phyloP scores from a whole-genome alignment of 1,140 invertebrate species.

The Alviniconcha marisindica region DNA sequence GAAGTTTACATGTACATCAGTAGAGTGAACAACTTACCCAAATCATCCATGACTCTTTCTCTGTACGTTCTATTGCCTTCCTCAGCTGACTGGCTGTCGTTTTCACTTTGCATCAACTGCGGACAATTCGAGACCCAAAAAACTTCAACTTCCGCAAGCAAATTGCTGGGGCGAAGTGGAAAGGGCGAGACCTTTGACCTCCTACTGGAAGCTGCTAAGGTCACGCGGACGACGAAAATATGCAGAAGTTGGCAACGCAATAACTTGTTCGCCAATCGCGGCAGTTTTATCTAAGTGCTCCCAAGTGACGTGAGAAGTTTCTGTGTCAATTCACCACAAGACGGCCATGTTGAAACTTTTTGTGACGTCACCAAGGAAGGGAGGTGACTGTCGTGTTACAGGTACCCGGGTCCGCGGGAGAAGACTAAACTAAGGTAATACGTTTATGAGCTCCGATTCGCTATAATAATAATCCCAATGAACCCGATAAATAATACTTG shows the following conservation, averaged over 20 bases:
- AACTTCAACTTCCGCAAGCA: conserved; percentile 26
- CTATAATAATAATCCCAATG: too few species aligned
- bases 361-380: neutral
- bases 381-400: conserved; percentile 11
- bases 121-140: neutral
- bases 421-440: too few species aligned
- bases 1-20: too few species aligned
- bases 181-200: conserved; percentile 26
- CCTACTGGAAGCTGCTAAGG: neutral
- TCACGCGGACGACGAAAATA: conserved; percentile 15
- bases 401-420: too few species aligned
- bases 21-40: conserved; percentile 44
- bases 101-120: conserved; percentile 34
- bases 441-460: too few species aligned
- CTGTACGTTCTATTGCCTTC: conserved; percentile 29
- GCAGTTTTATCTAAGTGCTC: conserved; percentile 17
- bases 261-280: conserved; percentile 8
- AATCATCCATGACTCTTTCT: conserved; percentile 32
- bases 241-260: conserved; percentile 22
- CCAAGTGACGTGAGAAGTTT: conserved; percentile 16
- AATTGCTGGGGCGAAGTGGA: neutral
- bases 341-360: conserved; percentile 27
- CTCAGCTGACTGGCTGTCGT: conserved; percentile 27
- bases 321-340: conserved; percentile 5
- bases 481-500: too few species aligned